phyloP scores from a whole-genome alignment of 2,888 invertebrate genomes.

The Sphaeridia pumilis region DNA sequence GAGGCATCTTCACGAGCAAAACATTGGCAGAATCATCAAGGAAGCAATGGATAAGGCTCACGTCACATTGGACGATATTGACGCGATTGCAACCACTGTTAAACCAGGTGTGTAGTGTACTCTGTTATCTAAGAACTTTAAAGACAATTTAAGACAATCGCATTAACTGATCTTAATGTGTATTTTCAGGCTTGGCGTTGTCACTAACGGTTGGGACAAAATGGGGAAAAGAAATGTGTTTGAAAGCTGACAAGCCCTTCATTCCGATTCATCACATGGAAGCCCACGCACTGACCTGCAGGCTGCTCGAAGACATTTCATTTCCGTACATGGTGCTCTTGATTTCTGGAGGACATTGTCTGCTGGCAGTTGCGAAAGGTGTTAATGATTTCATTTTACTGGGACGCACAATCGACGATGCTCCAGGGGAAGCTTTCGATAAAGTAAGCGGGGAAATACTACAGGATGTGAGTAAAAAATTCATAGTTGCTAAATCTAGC shows the following conservation, averaged over 20 bases:
- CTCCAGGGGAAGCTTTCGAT: slow-evolving; percentile 88
- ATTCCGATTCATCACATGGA: slow-evolving; percentile 99
- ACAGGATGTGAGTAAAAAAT: neutral
- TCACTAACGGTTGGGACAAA: slow-evolving; percentile 68
- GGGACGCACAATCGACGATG: slow-evolving; percentile 67
- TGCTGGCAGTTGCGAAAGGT: slow-evolving; percentile 60
- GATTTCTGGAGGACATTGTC: slow-evolving; percentile 87
- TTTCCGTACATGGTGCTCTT: slow-evolving; percentile 84
- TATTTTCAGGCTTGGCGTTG: slow-evolving; percentile 52
- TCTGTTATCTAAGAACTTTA: slow-evolving; percentile 15
- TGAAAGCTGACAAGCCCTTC: slow-evolving; percentile 58
- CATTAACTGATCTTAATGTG: neutral
- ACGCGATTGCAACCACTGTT: slow-evolving; percentile 83
- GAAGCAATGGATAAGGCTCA: slow-evolving; percentile 53
- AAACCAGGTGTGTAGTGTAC: slow-evolving; percentile 52
- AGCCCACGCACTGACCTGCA: slow-evolving; percentile 78
- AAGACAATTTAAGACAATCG: neutral
- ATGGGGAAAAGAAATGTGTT: slow-evolving; percentile 66
- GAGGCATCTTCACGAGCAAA: slow-evolving; percentile 60
- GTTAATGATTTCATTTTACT: slow-evolving; percentile 66
- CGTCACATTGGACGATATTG: slow-evolving; percentile 52
- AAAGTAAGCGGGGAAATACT: slow-evolving; percentile 51
- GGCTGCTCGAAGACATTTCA: slow-evolving; percentile 59
- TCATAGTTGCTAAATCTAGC: neutral
- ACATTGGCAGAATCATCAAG: slow-evolving; percentile 62